Conservation (phyloP, 2,797 vertebrate species). For the Syncerus caffer region DNA sequence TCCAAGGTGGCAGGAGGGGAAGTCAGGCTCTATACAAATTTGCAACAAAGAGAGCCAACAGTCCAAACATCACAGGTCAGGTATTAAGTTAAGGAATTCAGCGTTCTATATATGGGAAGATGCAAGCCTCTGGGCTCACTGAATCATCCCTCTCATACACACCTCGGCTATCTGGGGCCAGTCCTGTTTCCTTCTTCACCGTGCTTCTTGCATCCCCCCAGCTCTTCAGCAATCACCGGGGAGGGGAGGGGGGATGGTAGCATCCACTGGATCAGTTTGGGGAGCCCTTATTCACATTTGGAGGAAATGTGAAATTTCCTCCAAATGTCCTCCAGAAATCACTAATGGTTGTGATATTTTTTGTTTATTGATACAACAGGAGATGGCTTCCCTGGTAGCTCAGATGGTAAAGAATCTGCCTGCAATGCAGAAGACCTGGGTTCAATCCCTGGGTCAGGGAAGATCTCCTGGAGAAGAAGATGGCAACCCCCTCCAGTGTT, state of each 20-base stretch:
- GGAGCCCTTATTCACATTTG: neutral
- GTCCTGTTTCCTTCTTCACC: neutral
- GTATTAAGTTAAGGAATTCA: neutral
- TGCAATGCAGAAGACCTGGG: neutral
- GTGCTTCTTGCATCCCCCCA: neutral
- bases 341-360: neutral
- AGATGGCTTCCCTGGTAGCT: neutral
- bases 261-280: neutral
- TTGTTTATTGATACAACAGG: neutral
- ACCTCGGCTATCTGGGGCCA: neutral
- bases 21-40: neutral
- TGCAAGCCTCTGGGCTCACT: neutral
- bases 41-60: neutral
- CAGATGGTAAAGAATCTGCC: neutral
- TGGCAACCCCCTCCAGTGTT: neutral
- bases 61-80: neutral
- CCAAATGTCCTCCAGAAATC: too few species aligned
- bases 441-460: fast-evolving
- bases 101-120: neutral
- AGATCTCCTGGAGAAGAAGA: neutral
- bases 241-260: neutral
- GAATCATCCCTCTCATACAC: neutral
- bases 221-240: neutral
- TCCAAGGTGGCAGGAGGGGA: neutral
- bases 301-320: too few species aligned